Evolutionary conservation across 1,140 invertebrate genomes (phyloP), one percentile per base, ranked within the genome.

Genomic region (Pseudomyrmex gracilis): DNA sequence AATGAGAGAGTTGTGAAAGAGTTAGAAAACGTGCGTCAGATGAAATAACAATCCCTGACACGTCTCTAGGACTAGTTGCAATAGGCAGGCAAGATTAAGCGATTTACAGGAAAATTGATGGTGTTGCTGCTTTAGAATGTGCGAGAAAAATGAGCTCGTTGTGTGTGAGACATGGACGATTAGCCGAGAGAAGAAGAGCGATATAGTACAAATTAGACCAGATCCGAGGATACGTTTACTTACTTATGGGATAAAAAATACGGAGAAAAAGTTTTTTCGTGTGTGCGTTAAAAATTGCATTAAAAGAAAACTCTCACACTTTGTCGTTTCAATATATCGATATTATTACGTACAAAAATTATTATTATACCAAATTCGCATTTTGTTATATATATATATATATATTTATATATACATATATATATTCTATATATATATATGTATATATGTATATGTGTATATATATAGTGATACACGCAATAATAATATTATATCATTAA

Each of bases 1-100:
- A 5, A 34, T 34, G 34, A 34, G 5, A 83, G 68, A 74, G 51
- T 74, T 63, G 74, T 73, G 51, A 64, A 74, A 82, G 60, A 47
- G 71, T 73, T 74, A 61, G 49, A 55, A 83, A 43, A 66, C 43
- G 49, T 57, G 43, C 63, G 47, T 78, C 53, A 53, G 20, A 71
- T 49, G 76, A 80, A 80, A 80, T 80, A 80, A 80, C 66, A 80
- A 70, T 71, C 53, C 66, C 43, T 55, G 66, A 70, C 76, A 53
- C 64, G 43, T 80, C 64, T 24, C 12, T 80, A 71, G 58, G 45
- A 70, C 43, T 78, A 78, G 34, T 51, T 70, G 76, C 66, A 71
- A 80, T 55, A 45, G 76, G 43, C 70, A 20, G 53, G 17, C 45
- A 43, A 80, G 76, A 80, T 80, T 80, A 80, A 80, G 49, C 24